These are phyloP conservation scores for Ptyas mucosa DNA, from an alignment of 2,113 vertebrate species.

Conservation along the genomic window DNA sequence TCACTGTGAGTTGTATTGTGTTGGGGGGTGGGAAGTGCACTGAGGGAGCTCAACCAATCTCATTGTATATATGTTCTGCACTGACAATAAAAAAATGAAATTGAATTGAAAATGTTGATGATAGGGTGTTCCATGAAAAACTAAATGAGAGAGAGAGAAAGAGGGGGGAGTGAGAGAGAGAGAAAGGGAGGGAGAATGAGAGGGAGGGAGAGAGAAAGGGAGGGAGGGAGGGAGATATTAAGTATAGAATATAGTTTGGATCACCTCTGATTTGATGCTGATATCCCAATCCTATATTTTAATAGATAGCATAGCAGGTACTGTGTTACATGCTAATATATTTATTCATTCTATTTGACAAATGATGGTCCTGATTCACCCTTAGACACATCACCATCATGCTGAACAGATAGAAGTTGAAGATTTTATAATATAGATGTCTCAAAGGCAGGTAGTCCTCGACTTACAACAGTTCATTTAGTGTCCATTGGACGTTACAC, in stretches of 20 bases:
- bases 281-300: neutral
- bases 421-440: neutral
- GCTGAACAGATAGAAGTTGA: neutral
- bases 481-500: no score
- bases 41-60: no score
- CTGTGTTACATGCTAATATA: neutral
- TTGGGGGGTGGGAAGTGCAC: no score
- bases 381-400: neutral
- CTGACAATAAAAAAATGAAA: no score
- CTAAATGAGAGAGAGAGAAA: neutral
- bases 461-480: no score
- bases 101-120: neutral
- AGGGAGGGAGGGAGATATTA: neutral
- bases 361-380: neutral
- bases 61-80: no score
- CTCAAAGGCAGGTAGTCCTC: no score
- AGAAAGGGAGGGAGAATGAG: no score
- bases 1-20: no score
- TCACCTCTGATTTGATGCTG: neutral
- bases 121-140: neutral
- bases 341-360: conserved; percentile 25
- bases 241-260: neutral
- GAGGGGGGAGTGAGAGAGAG: no score
- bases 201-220: no score
- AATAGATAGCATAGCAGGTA: neutral